Base-by-base conservation (phyloP, 2,888 invertebrate species). In the Platycheirus albimanus region DNA sequence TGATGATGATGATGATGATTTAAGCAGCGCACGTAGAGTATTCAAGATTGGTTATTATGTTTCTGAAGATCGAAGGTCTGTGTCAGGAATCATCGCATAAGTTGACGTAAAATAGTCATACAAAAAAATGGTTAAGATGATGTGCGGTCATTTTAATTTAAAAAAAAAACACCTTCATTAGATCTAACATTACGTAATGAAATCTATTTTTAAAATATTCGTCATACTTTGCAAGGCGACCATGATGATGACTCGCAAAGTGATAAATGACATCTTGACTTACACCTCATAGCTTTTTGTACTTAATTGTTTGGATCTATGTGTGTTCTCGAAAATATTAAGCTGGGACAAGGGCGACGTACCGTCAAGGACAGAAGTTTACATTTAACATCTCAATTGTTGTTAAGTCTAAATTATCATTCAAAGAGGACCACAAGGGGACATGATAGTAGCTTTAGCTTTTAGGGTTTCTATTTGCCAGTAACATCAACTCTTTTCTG, bases 191-290 rank as follows among this genome's bases (percentile, higher is more conserved):
- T 47, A 36, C 41, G 67, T 54, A 61, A 54, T 47, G 20, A 54
- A 66, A 36, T 49, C 52, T 67, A 79, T 78, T 71, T 78, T 30
- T 64, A 64, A 1, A 41, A 36, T 33, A 15, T 38, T 47, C 36
- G 47, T 63, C 64, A 74, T 33, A 36, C 41, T 63, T 15, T 2
- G 4, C 43, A 36, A 54, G 17, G 43, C 20, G 36, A 24, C 45
- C 36, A 33, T n/a, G n/a, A 24, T 15, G 38, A 49, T 63, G 47
- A 49, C 5, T 70, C 47, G n/a, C n/a, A n/a, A 64, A 70, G 71
- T 64, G 49, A 36, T 17, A 43, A 38, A 64, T 33, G 47, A 41
- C 33, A 43, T 49, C 15, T 54, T 58, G 28, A 52, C 36, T 69
- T 41, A 58, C 24, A 58, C 8, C n/a, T n/a, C n/a, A n/a, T n/a